Evolutionary conservation across 2,888 invertebrate species (phyloP), one percentile per base, ranked within the genome.

Genomic region (Parnassius mnemosyne): DNA sequence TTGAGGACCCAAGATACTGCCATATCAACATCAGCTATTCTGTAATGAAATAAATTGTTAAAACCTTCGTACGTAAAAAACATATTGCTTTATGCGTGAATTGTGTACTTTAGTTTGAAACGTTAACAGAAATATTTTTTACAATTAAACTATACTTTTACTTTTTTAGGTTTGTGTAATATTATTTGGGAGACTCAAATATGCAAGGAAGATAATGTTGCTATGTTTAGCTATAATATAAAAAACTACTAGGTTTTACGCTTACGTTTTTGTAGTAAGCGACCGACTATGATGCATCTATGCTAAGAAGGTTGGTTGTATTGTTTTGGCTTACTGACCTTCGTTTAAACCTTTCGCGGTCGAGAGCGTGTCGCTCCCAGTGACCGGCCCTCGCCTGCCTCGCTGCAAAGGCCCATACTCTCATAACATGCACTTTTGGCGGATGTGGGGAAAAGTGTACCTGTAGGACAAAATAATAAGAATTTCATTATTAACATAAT

Each of bases 371-470:
- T 64, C 89, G 79, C 75, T 94, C 93, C 94, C 94, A 94, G 62
- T 92, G 87, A 0, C 94, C 93, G 42, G 89, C 87, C 9, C 94
- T 81, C 10, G 94, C 93, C 55, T 92, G 92, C 7, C 92, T 80
- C 65, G 94, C 93, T 1, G 94, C 94, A 75, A 84, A 93, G 57
- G 92, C 80, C 94, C 94, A 94, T 2, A 92, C 90, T 7, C 92
- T 78, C 92, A 94, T 93, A 57, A 92, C 88, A 74, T 92, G 93
- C 52, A 94, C 92, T 65, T 87, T 84, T 0, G 93, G 93, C 1
- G 92, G 89, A 10, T 81, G 70, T 2, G 83, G 67, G 12, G 93
- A 92, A 78, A 94, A 94, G 10, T 82, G 89, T 34, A 94, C 94
- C 94, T 94, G 85, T 51, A 75, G 77, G 25, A 42, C 65, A 67